phyloP scores from a whole-genome alignment of 2,113 vertebrate species.

The Lagopus muta region DNA sequence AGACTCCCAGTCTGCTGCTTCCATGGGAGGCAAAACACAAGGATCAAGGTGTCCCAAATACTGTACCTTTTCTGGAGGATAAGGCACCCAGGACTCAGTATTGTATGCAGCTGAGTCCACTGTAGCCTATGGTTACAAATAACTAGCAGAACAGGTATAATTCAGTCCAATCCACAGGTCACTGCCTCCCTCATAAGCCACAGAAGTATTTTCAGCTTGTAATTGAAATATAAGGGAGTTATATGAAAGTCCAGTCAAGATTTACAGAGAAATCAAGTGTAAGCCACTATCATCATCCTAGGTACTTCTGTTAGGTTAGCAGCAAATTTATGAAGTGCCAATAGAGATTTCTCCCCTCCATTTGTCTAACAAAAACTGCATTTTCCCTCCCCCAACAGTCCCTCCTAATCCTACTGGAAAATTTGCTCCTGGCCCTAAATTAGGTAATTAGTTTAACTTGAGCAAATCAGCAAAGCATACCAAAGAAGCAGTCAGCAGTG shows the following conservation, averaged over 20 bases:
- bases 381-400: not conserved
- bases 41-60: not conserved
- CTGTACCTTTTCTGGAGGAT: accelerated
- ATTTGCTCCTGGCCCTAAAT: not conserved
- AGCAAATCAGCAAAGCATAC: not conserved
- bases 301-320: not conserved
- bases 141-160: not conserved
- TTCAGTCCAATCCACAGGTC: not conserved
- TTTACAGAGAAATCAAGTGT: not conserved
- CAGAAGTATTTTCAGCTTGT: not conserved
- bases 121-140: accelerated
- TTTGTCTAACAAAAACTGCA: not conserved
- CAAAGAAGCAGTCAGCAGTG: not conserved
- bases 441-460: not conserved
- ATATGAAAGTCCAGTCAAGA: not conserved
- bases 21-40: not conserved
- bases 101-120: not conserved
- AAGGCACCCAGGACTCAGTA: not conserved
- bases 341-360: not conserved
- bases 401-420: not conserved
- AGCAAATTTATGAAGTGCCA: not conserved
- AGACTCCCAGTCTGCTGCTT: not conserved
- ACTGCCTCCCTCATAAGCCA: not conserved
- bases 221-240: not conserved
- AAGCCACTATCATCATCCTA: not conserved